These are phyloP conservation scores for Cheirogaleus medius DNA, from an alignment of 2,113 vertebrate species.

Conservation along the genomic window DNA sequence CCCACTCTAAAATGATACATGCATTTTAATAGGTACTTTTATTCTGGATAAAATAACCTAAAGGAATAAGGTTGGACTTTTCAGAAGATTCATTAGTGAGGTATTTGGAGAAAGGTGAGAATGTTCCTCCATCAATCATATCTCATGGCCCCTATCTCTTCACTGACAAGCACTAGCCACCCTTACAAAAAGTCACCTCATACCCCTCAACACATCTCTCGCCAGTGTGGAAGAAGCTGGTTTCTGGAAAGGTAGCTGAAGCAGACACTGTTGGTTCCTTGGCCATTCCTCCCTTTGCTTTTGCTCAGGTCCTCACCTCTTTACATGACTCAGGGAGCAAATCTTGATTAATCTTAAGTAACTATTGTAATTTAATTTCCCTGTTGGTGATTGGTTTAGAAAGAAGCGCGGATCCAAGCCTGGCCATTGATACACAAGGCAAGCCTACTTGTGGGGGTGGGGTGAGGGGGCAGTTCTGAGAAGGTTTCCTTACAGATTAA, in stretches of 20 bases:
- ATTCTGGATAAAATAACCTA: conserved; percentile 17
- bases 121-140: background rate
- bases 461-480: background rate
- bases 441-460: background rate
- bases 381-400: background rate
- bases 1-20: background rate
- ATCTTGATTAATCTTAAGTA: background rate
- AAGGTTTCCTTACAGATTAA: background rate
- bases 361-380: background rate
- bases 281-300: background rate
- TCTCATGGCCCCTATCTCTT: background rate
- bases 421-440: background rate
- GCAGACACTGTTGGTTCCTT: background rate
- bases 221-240: background rate
- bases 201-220: background rate
- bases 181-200: background rate
- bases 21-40: background rate
- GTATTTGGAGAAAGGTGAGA: background rate
- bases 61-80: background rate
- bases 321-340: background rate
- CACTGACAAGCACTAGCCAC: background rate
- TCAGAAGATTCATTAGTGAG: background rate
- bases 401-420: background rate
- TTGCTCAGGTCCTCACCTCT: background rate
- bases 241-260: background rate